Percentiles rank a stretch among this genome's conserved stretches.
These are phyloP conservation scores for Gastrophysa polygoni DNA, from an alignment of 2,888 invertebrate genomes.

Conservation along the genomic window DNA sequence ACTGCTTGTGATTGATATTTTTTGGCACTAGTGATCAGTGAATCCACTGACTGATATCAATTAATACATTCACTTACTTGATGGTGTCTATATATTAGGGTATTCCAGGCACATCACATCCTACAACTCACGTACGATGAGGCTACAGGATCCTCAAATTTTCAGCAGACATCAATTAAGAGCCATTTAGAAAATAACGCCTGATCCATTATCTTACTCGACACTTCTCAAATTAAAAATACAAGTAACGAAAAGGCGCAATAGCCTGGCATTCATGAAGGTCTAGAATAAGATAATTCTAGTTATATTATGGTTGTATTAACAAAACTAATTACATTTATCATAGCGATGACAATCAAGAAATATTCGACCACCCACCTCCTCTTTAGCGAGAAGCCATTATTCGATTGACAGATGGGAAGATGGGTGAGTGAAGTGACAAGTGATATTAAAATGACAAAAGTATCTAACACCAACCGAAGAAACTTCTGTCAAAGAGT, in stretches of 20 bases:
- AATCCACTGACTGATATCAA: too few species aligned
- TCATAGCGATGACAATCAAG: conserved; percentile 49
- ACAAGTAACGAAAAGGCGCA: conserved; percentile 17
- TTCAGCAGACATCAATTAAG: not conserved
- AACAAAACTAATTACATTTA: conserved; percentile 39
- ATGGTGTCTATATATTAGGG: not conserved
- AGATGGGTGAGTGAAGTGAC: too few species aligned
- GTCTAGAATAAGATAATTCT: conserved; percentile 9
- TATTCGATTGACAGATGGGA: conserved; percentile 35
- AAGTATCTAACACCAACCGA: too few species aligned
- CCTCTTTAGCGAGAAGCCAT: conserved; percentile 56
- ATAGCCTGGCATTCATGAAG: conserved; percentile 16
- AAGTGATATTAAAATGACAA: too few species aligned
- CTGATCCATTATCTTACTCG: conserved; percentile 13
- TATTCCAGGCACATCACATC: conserved; percentile 7
- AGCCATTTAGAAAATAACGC: not conserved
- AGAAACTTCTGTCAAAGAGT: too few species aligned
- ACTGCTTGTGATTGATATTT: too few species aligned
- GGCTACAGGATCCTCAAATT: not conserved
- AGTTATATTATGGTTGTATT: conserved; percentile 19
- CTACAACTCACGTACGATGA: not conserved
- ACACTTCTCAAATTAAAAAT: not conserved
- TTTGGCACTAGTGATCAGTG: too few species aligned
- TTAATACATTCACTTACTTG: conserved; percentile 16
- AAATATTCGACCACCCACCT: conserved; percentile 57